phyloP scores from a whole-genome alignment of 2,797 vertebrate species.

The Enteromius mattozi region DNA sequence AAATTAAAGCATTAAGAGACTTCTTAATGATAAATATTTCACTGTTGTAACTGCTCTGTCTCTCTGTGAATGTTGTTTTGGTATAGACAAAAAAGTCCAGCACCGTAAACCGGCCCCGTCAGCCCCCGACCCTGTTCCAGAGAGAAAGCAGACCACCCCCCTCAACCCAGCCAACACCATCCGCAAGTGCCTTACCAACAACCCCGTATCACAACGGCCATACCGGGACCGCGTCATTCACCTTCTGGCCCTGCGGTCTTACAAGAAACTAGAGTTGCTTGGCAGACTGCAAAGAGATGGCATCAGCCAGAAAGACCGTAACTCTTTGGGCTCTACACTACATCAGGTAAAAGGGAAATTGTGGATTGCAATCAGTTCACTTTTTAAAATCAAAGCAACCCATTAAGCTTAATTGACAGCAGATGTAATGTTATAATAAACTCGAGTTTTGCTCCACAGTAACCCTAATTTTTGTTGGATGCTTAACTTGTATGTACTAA shows the following conservation, averaged over 20 bases:
- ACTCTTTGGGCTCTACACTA: conserved; percentile 84
- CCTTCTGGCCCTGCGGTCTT: conserved; percentile 86
- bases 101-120: conserved; percentile 83
- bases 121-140: conserved; percentile 79
- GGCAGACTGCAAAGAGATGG: conserved; percentile 89
- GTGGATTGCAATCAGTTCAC: neutral
- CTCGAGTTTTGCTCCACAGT: neutral
- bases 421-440: neutral
- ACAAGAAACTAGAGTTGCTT: conserved; percentile 92
- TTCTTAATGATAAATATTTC: neutral
- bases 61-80: conserved; percentile 16
- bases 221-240: conserved; percentile 90
- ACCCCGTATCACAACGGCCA: conserved; percentile 81
- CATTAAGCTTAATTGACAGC: neutral
- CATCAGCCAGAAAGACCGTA: conserved; percentile 90
- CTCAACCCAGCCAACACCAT: conserved; percentile 88
- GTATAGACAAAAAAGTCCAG: conserved; percentile 85
- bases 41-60: neutral
- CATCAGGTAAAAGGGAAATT: conserved; percentile 81
- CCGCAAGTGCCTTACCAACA: conserved; percentile 82
- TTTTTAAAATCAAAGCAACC: neutral
- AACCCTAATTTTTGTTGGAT: neutral
- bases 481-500: neutral
- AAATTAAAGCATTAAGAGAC: neutral
- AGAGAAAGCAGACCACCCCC: conserved; percentile 89